A percentile compares a stretch with the other conserved stretches of the same genome.
Conservation (phyloP, 92 coral and sea anemone species). For the Umimayanthus kanabou region DNA sequence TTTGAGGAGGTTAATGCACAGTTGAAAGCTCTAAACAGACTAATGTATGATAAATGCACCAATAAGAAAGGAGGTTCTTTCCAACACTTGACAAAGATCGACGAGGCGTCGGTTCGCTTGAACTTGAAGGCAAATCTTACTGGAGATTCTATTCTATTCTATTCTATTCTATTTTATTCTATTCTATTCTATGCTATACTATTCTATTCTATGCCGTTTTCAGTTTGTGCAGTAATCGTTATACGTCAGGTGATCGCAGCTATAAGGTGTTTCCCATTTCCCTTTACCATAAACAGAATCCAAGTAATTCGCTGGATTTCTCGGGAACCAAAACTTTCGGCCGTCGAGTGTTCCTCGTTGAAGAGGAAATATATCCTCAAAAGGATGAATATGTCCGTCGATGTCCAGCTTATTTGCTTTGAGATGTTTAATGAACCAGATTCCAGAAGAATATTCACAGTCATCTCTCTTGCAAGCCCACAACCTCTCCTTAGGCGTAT, state of each 20-base stretch:
- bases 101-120: conserved; percentile 20
- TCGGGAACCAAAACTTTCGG: not conserved
- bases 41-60: too few relatives aligned
- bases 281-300: conserved; percentile 32
- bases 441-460: not conserved
- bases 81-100: not conserved
- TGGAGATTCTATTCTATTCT: too few relatives aligned
- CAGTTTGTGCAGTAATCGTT: not conserved
- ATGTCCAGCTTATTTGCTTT: not conserved
- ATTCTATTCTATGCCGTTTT: not conserved
- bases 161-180: too few relatives aligned
- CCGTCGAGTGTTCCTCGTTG: conserved; percentile 22
- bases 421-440: not conserved
- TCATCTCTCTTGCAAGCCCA: conserved; percentile 12
- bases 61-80: too few relatives aligned
- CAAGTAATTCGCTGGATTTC: not conserved
- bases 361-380: conserved; percentile 8
- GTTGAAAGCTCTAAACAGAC: too few relatives aligned
- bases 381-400: not conserved
- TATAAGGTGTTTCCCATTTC: conserved; percentile 2
- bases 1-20: too few relatives aligned
- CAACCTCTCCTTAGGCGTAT: not conserved
- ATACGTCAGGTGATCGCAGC: not conserved
- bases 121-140: conserved; percentile 9
- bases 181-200: too few relatives aligned